Percentiles rank a stretch among this genome's conserved stretches.
These are phyloP conservation scores for Gymnothorax reevesii DNA, from an alignment of 2,797 vertebrate genomes.

Conservation along the genomic window DNA sequence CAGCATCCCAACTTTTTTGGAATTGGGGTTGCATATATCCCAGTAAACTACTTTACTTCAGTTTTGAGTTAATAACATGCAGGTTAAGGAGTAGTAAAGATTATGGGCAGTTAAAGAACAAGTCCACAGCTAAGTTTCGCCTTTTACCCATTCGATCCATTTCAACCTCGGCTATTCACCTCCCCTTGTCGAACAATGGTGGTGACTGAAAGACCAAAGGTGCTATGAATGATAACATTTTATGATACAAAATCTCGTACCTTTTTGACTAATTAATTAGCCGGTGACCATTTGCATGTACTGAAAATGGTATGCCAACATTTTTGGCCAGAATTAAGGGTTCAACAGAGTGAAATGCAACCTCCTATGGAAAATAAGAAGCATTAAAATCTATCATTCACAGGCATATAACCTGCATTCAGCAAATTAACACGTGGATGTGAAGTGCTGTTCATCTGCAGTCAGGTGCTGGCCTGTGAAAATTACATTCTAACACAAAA, in stretches of 20 bases:
- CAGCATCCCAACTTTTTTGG: too few relatives aligned
- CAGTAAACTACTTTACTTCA: too few relatives aligned
- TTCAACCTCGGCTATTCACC: too few relatives aligned
- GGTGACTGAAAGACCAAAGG: too few relatives aligned
- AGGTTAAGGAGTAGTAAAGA: too few relatives aligned
- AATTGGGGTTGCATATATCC: too few relatives aligned
- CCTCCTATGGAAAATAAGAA: background rate
- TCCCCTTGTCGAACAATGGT: too few relatives aligned
- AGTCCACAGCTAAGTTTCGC: too few relatives aligned
- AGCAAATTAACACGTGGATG: background rate
- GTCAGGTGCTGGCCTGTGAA: background rate
- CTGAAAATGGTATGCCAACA: background rate
- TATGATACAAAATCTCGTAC: background rate
- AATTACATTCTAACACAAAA: too few relatives aligned
- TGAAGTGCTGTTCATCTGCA: background rate
- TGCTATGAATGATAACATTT: background rate
- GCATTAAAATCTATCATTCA: background rate
- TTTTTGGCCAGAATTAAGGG: background rate
- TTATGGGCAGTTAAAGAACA: too few relatives aligned
- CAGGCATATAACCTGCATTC: background rate
- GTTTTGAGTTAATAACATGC: too few relatives aligned
- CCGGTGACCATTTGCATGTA: background rate
- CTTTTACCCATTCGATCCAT: too few relatives aligned
- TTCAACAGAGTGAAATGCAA: background rate
- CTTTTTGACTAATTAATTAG: background rate